These are phyloP conservation scores for Dexiosoma caninum DNA, from an alignment of 2,888 invertebrate genomes.

Conservation along the genomic window DNA sequence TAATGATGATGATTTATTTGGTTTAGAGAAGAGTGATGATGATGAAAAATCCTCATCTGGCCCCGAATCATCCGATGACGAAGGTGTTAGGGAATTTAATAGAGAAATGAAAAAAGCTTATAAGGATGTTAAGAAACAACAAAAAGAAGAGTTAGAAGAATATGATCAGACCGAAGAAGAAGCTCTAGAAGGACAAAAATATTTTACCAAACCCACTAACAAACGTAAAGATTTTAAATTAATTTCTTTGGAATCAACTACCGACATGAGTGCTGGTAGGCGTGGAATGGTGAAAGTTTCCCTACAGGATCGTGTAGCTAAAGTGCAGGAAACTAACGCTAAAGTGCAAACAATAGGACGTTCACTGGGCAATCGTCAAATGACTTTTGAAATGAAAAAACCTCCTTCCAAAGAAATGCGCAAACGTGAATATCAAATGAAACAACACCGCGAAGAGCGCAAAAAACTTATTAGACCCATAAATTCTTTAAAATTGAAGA, in stretches of 20 bases:
- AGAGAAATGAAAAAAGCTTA: constrained; percentile 87
- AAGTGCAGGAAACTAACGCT: constrained; percentile 78
- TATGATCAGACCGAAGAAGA: constrained; percentile 71
- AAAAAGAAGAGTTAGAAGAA: constrained; percentile 71
- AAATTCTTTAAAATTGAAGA: constrained; percentile 77
- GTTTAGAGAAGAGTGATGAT: constrained; percentile 71
- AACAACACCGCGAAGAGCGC: constrained; percentile 84
- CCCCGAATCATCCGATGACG: constrained; percentile 83
- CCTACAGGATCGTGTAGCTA: constrained; percentile 85
- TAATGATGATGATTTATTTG: constrained; percentile 77
- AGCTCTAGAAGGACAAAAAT: constrained; percentile 67
- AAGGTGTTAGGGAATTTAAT: constrained; percentile 88
- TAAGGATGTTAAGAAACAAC: constrained; percentile 78
- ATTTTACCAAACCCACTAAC: background rate
- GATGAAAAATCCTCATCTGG: constrained; percentile 77
- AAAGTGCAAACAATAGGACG: constrained; percentile 79
- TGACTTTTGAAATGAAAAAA: constrained; percentile 85
- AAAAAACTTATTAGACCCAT: constrained; percentile 82
- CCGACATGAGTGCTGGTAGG: constrained; percentile 82
- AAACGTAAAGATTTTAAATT: constrained; percentile 51
- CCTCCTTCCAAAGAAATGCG: constrained; percentile 79
- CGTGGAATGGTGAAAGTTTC: constrained; percentile 72
- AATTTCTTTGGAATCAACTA: constrained; percentile 63
- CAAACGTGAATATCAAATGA: constrained; percentile 81
- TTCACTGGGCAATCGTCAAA: constrained; percentile 86